These are phyloP conservation scores for Drosophila dives DNA, from an alignment of 2,888 invertebrate genomes.

Conservation along the genomic window DNA sequence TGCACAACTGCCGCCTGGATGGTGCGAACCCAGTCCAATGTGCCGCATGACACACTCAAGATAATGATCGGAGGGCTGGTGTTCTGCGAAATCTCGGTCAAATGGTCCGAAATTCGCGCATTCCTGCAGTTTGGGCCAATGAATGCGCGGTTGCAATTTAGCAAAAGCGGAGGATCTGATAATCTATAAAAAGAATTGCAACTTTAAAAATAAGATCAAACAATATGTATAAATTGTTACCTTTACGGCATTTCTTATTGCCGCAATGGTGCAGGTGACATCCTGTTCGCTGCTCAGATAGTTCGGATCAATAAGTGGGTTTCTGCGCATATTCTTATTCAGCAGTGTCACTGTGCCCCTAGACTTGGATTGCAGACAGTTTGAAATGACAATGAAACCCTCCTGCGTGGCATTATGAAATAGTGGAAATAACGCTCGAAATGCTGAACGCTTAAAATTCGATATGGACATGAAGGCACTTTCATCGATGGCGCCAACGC, in stretches of 20 bases:
- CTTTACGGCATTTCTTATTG: slow-evolving; percentile 87
- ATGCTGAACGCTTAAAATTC: slow-evolving; percentile 88
- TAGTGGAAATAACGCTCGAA: slow-evolving; percentile 88
- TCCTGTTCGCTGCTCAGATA: slow-evolving; percentile 89
- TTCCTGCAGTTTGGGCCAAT: slow-evolving; percentile 88
- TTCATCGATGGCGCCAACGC: slow-evolving; percentile 89
- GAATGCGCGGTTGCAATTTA: slow-evolving; percentile 87
- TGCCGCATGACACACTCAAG: slow-evolving; percentile 88
- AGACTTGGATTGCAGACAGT: slow-evolving; percentile 90
- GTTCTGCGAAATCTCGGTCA: slow-evolving; percentile 83
- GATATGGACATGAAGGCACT: slow-evolving; percentile 88
- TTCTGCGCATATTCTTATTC: slow-evolving; percentile 86
- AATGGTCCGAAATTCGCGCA: slow-evolving; percentile 86
- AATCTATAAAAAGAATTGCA: slow-evolving; percentile 68
- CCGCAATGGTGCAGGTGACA: slow-evolving; percentile 87
- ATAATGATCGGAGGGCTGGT: slow-evolving; percentile 86
- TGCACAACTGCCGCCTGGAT: slow-evolving; percentile 91
- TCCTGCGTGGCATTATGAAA: slow-evolving; percentile 88
- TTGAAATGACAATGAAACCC: slow-evolving; percentile 89
- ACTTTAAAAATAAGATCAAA: not conserved
- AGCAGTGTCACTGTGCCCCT: slow-evolving; percentile 88
- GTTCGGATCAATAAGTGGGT: slow-evolving; percentile 90
- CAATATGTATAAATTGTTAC: slow-evolving; percentile 20
- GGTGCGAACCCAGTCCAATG: slow-evolving; percentile 90
- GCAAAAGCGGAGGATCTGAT: slow-evolving; percentile 87